A percentile compares a stretch with the other conserved stretches of the same genome.
These are phyloP conservation scores for Heliconius charithonia DNA, from an alignment of 2,888 invertebrate species.

Conservation along the genomic window DNA sequence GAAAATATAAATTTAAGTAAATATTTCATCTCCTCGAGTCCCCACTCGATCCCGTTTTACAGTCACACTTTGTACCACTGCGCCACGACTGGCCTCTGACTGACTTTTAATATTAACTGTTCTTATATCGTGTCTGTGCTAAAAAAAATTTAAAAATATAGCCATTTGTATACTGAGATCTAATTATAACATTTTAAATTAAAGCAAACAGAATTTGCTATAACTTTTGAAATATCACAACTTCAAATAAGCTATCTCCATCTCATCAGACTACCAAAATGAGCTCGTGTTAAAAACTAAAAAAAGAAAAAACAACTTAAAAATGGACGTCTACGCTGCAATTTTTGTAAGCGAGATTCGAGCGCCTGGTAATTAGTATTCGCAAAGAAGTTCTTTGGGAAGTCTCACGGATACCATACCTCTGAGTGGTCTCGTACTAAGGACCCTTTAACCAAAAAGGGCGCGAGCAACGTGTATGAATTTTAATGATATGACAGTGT, in stretches of 20 bases:
- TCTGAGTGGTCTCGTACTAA: conserved; percentile 38
- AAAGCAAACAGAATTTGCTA: neutral
- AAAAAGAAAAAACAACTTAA: conserved; percentile 4
- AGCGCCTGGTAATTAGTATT: conserved; percentile 46
- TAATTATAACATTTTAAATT: neutral
- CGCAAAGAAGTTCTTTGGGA: conserved; percentile 47
- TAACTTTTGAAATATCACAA: conserved; percentile 9
- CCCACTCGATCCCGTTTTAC: too few species aligned
- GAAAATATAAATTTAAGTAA: too few species aligned
- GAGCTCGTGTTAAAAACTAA: conserved; percentile 7
- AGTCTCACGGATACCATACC: conserved; percentile 46
- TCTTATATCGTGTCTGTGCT: too few species aligned
- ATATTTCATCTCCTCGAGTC: too few species aligned
- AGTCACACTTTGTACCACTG: too few species aligned
- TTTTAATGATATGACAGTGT: conserved; percentile 46
- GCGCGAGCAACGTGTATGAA: conserved; percentile 43
- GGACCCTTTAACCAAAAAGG: conserved; percentile 43
- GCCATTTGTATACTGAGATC: too few species aligned
- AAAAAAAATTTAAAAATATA: too few species aligned
- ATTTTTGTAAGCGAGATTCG: conserved; percentile 38
- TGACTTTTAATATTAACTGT: neutral
- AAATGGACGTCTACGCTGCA: conserved; percentile 29
- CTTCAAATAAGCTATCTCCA: conserved; percentile 22
- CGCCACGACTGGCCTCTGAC: too few species aligned
- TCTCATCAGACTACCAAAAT: conserved; percentile 26